Base-by-base conservation (phyloP, 2,113 vertebrate genomes). In the Carlito syrichta region DNA sequence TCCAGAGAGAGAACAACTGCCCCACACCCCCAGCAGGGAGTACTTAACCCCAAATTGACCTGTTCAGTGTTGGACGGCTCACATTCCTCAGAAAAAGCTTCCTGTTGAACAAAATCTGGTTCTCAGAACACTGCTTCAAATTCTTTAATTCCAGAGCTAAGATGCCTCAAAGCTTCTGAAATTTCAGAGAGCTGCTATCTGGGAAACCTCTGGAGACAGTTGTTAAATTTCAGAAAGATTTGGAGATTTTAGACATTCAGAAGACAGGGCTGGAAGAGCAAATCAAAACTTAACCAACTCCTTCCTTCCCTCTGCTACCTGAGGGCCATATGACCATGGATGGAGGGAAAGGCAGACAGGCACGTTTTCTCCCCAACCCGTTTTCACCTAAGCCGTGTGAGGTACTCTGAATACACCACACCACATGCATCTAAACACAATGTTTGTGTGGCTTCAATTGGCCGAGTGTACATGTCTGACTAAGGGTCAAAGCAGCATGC, bases 41-140 rank as follows among this genome's bases (percentile, higher is more conserved):
- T 2, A 35, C 20, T 2, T 9, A 0, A 5, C 9, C 45, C 48
- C 2, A 0, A 5, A 0, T 0, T 0, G 5, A 62, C 23, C 35
- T 14, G 2, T 5, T 40, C 30, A 4, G 7, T 2, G 40, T 5
- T 1, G 2, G 38, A 23, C 38, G 52, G 60, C 87, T 48, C 22
- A 10, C 66, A 14, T 38, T 58, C 16, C 20, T 71, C 16, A 60
- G 45, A 13, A 78, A 87, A 23, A 66, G 45, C 52, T 85, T 66
- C 40, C 8, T 1, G 30, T 6, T 20, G 76, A 66, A 38, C 40
- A 10, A 43, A 54, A 14, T 32, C 43, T 32, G 48, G 48, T 43
- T 50, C 32, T 48, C 54, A 38, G 5, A 35, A 40, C 52, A 76
- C 48, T 7, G 14, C 66, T 25, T 38, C 76, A 20, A 91, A 13